Evolutionary conservation across 1,140 invertebrate genomes (phyloP).

Genomic region (Aricia agestis): DNA sequence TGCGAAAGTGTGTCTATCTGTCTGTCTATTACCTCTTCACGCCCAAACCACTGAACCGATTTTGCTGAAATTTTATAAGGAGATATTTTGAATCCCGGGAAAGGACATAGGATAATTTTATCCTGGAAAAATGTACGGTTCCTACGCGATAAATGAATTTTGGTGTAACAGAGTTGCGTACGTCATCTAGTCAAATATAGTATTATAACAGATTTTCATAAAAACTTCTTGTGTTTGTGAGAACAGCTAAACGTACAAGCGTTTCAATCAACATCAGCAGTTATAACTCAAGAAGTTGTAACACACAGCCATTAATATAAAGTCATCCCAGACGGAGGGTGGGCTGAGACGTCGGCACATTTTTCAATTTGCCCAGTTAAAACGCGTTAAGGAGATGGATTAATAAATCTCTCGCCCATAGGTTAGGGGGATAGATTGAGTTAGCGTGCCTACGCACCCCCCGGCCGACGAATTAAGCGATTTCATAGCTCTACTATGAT

Average conservation of each 20-base stretch:
- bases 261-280: neutral
- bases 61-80: too few relatives aligned
- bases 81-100: too few relatives aligned
- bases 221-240: neutral
- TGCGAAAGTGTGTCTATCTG: too few relatives aligned
- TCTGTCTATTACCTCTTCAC: too few relatives aligned
- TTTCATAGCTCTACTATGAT: slow-evolving; percentile 13
- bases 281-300: neutral
- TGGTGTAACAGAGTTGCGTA: too few relatives aligned
- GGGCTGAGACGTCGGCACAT: slow-evolving; percentile 51
- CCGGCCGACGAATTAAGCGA: slow-evolving; percentile 22
- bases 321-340: slow-evolving; percentile 28
- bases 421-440: slow-evolving; percentile 43
- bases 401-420: slow-evolving; percentile 58
- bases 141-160: too few relatives aligned
- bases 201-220: too few relatives aligned
- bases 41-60: too few relatives aligned
- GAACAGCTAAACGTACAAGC: neutral
- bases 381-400: slow-evolving; percentile 66
- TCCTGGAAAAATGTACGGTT: too few relatives aligned
- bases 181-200: too few relatives aligned
- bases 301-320: neutral
- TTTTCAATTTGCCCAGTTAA: slow-evolving; percentile 66
- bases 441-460: slow-evolving; percentile 41
- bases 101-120: too few relatives aligned